phyloP scores from a whole-genome alignment of 2,797 vertebrate species.

The Pseudochirops cupreus region DNA sequence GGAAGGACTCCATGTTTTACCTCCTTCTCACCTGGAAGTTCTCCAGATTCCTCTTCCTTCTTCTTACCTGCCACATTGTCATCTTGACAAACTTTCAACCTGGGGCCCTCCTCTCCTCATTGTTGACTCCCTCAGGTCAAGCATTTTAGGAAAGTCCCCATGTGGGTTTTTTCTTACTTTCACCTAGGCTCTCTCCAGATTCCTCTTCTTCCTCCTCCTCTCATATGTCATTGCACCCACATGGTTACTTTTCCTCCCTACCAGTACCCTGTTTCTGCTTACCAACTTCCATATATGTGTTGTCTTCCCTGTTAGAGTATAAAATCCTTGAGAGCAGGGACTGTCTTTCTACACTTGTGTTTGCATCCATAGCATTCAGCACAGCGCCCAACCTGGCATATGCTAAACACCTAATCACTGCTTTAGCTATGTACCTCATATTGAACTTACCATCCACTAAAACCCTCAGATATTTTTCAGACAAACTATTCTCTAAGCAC shows the following conservation, averaged over 20 bases:
- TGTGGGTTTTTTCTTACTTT: not conserved
- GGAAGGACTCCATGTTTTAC: not conserved
- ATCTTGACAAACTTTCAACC: not conserved
- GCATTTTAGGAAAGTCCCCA: not conserved
- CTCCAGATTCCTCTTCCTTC: not conserved
- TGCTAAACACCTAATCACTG: not conserved
- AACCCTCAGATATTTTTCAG: not conserved
- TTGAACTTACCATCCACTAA: not conserved
- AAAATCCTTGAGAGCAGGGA: not conserved
- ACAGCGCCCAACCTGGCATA: not conserved
- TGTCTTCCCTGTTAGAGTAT: not conserved
- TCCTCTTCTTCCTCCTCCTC: not conserved
- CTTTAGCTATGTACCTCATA: not conserved
- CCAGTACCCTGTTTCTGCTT: not conserved
- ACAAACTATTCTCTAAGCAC: not conserved
- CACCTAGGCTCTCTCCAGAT: not conserved
- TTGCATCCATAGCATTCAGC: slow-evolving; percentile 8
- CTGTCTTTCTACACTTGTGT: not conserved
- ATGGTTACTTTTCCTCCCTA: not conserved
- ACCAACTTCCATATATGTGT: not conserved
- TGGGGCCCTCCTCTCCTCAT: not conserved
- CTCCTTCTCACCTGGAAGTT: not conserved
- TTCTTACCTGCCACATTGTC: not conserved
- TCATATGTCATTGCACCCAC: not conserved
- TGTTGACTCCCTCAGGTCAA: not conserved